phyloP scores from a whole-genome alignment of 2,113 vertebrate species.

The Mormyrus lacerda region DNA sequence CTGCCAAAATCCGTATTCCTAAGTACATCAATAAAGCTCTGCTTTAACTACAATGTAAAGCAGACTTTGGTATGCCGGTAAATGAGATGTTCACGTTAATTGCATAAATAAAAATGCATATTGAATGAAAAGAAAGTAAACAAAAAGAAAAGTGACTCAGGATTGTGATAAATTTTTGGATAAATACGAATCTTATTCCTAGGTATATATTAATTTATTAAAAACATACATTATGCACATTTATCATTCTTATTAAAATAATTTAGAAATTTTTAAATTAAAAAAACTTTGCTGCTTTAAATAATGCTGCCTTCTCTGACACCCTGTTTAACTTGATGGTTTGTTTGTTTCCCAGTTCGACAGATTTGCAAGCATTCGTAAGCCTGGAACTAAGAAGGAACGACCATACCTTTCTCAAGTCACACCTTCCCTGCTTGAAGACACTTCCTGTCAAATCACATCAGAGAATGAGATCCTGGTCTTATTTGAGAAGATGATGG shows the following conservation, averaged over 20 bases:
- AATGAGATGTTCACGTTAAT: neutral
- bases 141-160: neutral
- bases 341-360: slow-evolving; percentile 64
- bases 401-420: slow-evolving; percentile 58
- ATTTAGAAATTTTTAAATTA: neutral
- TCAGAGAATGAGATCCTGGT: slow-evolving; percentile 75
- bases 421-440: slow-evolving; percentile 57
- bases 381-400: slow-evolving; percentile 79
- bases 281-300: neutral
- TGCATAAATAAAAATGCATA: neutral
- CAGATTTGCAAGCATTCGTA: slow-evolving; percentile 81
- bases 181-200: neutral
- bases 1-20: neutral
- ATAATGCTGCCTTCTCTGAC: neutral
- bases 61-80: neutral
- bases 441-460: slow-evolving; percentile 64
- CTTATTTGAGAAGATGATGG: slow-evolving; percentile 95
- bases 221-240: neutral
- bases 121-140: neutral
- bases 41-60: neutral
- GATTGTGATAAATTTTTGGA: neutral
- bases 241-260: neutral
- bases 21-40: neutral
- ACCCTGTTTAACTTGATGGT: neutral
- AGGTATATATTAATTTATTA: neutral